phyloP scores from a whole-genome alignment of 1,140 invertebrate species.

The Diachasma alloeum region DNA sequence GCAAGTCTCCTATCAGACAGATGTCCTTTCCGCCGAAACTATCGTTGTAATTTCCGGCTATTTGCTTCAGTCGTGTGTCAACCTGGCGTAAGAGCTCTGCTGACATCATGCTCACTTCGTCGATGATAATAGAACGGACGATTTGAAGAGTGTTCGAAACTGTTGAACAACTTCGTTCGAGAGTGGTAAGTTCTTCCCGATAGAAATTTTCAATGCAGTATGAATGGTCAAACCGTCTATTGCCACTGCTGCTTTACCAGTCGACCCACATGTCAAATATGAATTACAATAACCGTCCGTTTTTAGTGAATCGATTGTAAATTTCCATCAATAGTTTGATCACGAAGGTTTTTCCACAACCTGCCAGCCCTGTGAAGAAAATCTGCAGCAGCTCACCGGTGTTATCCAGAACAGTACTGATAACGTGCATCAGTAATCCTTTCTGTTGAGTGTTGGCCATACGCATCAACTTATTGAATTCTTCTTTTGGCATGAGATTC shows the following conservation, averaged over 20 bases:
- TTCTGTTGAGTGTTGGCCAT: slow-evolving; percentile 22
- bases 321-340: slow-evolving; percentile 36
- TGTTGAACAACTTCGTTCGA: slow-evolving; percentile 36
- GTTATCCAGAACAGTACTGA: slow-evolving; percentile 22
- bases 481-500: not conserved
- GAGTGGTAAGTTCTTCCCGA: slow-evolving; percentile 12
- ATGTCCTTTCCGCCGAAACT: no score
- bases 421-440: slow-evolving; percentile 28
- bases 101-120: slow-evolving; percentile 53
- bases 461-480: slow-evolving; percentile 7
- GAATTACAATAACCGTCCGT: slow-evolving; percentile 27
- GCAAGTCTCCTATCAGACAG: slow-evolving; percentile 39
- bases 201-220: slow-evolving; percentile 13
- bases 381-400: slow-evolving; percentile 16
- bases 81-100: slow-evolving; percentile 34
- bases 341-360: slow-evolving; percentile 19
- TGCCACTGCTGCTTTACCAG: slow-evolving; percentile 48
- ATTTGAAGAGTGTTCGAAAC: slow-evolving; percentile 32
- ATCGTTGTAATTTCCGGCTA: no score
- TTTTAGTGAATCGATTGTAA: slow-evolving; percentile 30
- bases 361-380: slow-evolving; percentile 35
- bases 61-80: slow-evolving; percentile 33
- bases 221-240: slow-evolving; percentile 47
- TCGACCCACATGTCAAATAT: slow-evolving; percentile 38
- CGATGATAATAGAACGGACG: slow-evolving; percentile 51